Conservation (phyloP, 2,113 vertebrate genomes). For the Austrofundulus limnaeus region DNA sequence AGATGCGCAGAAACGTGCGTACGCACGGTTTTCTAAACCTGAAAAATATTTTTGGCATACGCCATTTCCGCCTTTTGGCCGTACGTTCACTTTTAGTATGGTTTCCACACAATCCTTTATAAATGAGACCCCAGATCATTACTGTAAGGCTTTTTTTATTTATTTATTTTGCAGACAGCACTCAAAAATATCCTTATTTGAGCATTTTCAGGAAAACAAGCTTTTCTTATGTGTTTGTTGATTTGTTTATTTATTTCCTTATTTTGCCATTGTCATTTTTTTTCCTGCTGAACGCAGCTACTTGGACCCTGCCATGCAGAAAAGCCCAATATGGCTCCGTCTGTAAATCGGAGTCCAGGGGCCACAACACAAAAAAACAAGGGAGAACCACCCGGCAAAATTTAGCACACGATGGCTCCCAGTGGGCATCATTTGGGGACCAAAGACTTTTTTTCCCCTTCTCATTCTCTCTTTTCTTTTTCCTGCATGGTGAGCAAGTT, state of each 20-base stretch:
- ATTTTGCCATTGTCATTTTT: conserved; percentile 72
- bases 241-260: conserved; percentile 77
- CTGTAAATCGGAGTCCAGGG: conserved; percentile 75
- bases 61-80: no score
- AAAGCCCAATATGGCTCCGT: conserved; percentile 74
- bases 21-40: no score
- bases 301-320: conserved; percentile 68
- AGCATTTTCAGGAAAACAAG: conserved; percentile 69
- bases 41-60: no score
- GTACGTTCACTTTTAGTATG: no score
- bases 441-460: conserved; percentile 46
- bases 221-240: conserved; percentile 68
- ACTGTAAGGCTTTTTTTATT: conserved; percentile 34
- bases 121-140: no score
- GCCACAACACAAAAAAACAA: conserved; percentile 69
- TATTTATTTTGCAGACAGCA: conserved; percentile 76
- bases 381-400: conserved; percentile 69
- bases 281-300: conserved; percentile 79
- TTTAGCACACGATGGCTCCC: conserved; percentile 75
- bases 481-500: conserved; percentile 82
- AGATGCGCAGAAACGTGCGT: no score
- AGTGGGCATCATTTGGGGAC: conserved; percentile 73
- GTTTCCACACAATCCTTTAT: no score
- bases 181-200: conserved; percentile 73
- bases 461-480: conserved; percentile 60